Base-by-base conservation (phyloP, 1,140 invertebrate genomes). In the Ceratosolen fusciceps region DNA sequence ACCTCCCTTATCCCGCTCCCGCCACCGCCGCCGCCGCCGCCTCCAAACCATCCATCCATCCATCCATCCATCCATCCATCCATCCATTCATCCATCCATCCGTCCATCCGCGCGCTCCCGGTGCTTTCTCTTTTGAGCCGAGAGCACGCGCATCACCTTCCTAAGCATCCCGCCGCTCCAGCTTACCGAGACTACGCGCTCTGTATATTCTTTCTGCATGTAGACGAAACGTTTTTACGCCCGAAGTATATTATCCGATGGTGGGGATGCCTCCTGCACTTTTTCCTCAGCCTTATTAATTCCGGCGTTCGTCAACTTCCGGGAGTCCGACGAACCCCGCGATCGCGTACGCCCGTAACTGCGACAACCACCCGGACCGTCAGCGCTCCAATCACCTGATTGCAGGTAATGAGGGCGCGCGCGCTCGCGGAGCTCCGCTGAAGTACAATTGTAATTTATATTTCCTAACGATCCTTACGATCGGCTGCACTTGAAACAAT, bases 121-220 rank as follows among this genome's bases (percentile, higher is more conserved):
- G 39, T 67, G 26, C 58, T 60, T 65, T 65, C 60, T 65, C 31
- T 34, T 65, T 65, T 37, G 60, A 65, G 60, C 31, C 60, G 2
- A 21, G 60, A 65, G 34, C 34, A 16, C 60, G 21, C 19, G 26
- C 60, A n/a, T n/a, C n/a, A 37, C 21, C 60, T 65, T 65, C 60
- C 60, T 65, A 65, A 65, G 34, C 26, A 37, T 65, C 34, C 60
- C 60, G 9, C 31, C n/a, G 31, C n/a, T n/a, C n/a, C 14, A 65
- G 37, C 34, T 65, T 37, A n/a, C 4, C 19, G 3, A 5, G 19
- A 19, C 49, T 52, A 52, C 49, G 8, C 31, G 73, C 60, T 49
- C 62, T 5, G 29, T n/a, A 47, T 60, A 39, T 43, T 56, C n/a
- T 56, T 74, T 60, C 72, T 24, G 21, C n/a, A 67, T 39, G 2